Evolutionary conservation across 2,888 invertebrate genomes (phyloP).

Genomic region (Dioctria linearis): DNA sequence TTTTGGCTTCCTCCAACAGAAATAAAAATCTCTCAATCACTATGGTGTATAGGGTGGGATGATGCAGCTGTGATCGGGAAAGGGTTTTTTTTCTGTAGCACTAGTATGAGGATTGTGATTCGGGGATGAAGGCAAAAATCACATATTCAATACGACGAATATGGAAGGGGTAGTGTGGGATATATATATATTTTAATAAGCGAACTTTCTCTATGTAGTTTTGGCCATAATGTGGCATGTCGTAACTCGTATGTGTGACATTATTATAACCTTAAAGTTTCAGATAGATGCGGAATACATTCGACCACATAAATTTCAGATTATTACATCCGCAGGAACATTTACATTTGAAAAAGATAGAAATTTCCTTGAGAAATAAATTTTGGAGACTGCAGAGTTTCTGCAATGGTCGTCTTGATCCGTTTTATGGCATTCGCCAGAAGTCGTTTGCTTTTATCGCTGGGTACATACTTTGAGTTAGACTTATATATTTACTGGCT

Average conservation of each 20-base stretch:
- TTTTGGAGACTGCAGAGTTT: slow-evolving; percentile 40
- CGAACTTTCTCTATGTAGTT: slow-evolving; percentile 29
- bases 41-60: background rate
- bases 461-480: slow-evolving; percentile 23
- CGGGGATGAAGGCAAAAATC: too few species aligned
- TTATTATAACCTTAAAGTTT: slow-evolving; percentile 19
- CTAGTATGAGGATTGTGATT: too few species aligned
- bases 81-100: too few species aligned
- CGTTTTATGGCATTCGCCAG: slow-evolving; percentile 49
- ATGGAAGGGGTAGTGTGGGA: background rate
- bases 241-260: slow-evolving; percentile 38
- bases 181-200: slow-evolving; percentile 44
- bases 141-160: too few species aligned
- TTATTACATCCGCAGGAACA: slow-evolving; percentile 52
- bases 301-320: slow-evolving; percentile 45
- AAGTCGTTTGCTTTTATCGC: slow-evolving; percentile 47
- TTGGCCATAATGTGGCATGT: slow-evolving; percentile 16
- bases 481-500: slow-evolving; percentile 35
- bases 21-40: slow-evolving; percentile 47
- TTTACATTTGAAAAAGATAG: slow-evolving; percentile 47
- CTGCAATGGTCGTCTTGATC: slow-evolving; percentile 47
- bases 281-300: slow-evolving; percentile 43
- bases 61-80: background rate
- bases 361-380: slow-evolving; percentile 47
- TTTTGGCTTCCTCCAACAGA: slow-evolving; percentile 1